Evolutionary conservation across 2,888 invertebrate species (phyloP).

Genomic region (Himalopsyche japonica): DNA sequence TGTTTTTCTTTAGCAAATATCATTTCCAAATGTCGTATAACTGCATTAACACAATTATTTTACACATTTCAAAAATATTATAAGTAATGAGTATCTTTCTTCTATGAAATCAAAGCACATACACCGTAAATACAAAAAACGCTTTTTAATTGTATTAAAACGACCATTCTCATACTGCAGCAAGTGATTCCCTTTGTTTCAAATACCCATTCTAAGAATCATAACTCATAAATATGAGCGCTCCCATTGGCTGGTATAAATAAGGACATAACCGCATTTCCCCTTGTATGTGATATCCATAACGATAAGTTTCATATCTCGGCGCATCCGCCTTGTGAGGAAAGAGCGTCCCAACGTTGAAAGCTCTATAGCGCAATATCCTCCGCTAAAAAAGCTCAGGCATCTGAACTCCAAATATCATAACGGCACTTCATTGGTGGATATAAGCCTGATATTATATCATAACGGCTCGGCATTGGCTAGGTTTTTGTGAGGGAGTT

Average conservation of each 20-base stretch:
- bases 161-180: not conserved
- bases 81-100: too few relatives aligned
- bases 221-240: not conserved
- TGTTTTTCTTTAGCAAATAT: too few relatives aligned
- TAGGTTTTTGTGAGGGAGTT: conserved; percentile 32
- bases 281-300: conserved; percentile 19
- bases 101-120: too few relatives aligned
- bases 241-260: conserved; percentile 16
- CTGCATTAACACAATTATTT: too few relatives aligned
- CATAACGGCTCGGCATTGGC: conserved; percentile 64
- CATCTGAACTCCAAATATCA: conserved; percentile 50
- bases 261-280: not conserved
- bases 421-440: conserved; percentile 60
- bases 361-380: conserved; percentile 49
- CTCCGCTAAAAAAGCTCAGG: conserved; percentile 31
- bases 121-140: too few relatives aligned
- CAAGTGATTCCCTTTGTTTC: not conserved
- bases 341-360: conserved; percentile 44
- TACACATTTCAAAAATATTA: too few relatives aligned
- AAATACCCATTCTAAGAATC: not conserved
- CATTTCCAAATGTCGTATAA: too few relatives aligned
- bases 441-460: conserved; percentile 65
- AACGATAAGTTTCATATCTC: conserved; percentile 28
- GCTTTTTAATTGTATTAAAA: too few relatives aligned
- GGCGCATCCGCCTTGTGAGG: not conserved